Base-by-base conservation (phyloP, 2,113 vertebrate species). In the Odocoileus hemionus region DNA sequence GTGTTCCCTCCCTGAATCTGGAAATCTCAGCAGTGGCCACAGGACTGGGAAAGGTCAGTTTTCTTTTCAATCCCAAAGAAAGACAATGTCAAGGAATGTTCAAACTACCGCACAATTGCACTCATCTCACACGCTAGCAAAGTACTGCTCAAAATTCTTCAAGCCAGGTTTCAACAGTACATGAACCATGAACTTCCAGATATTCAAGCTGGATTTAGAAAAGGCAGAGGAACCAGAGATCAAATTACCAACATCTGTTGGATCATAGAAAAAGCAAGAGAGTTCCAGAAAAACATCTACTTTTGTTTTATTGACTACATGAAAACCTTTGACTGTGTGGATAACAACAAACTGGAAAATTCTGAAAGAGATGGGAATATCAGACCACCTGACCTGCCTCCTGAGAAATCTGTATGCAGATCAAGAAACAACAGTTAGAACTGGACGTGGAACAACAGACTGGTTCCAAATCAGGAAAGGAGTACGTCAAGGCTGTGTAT, bases 91-190 rank as follows among this genome's bases (percentile, higher is more conserved):
- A 67, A 67, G 9, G 61, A n/a, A 19, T 19, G 33, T 19, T 19
- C 33, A n/a, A 19, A n/a, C 4, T n/a, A 67, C 1, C 0, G 0
- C 61, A 67, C 61, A n/a, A 67, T 19, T n/a, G 61, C 33, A 2
- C 7, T 67, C 33, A 67, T n/a, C 8, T n/a, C 33, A 67, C 61
- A 67, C 0, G 16, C 61, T 67, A n/a, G 61, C 16, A n/a, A 67
- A 67, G 33, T 67, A 67, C n/a, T 67, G 16, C 16, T 67, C 61
- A 67, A 67, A 67, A 67, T 67, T 67, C 61, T 67, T 16, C 33
- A 67, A 67, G 61, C 16, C 7, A 67, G 3, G 33, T n/a, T 67
- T n/a, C 33, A 67, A 9, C 33, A 67, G 33, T n/a, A n/a, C 16
- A 0, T 67, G 3, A 67, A 9, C 16, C 0, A 4, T 67, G 16